Evolutionary conservation across 2,113 vertebrate species (phyloP), one percentile per base, ranked within the genome.

Genomic region (Drymodes brunneopygia): DNA sequence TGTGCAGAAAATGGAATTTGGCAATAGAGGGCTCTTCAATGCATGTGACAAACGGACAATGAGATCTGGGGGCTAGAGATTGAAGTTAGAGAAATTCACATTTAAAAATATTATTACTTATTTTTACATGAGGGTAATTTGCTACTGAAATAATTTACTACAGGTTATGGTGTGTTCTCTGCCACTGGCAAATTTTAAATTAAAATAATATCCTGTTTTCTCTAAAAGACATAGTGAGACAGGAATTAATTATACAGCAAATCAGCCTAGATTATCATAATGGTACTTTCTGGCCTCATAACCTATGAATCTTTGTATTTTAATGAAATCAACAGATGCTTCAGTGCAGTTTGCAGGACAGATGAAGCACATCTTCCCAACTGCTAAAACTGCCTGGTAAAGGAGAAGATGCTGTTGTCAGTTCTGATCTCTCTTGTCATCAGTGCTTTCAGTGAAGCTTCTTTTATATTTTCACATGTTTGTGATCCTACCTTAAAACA

Each of bases 221-320:
- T 83, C 42, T 77, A 93, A 92, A 91, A 90, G 50, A 94, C 62
- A 84, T 47, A 60, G 75, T 36, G 36, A 92, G 64, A 93, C 58
- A 70, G 50, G 44, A 96, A 94, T 93, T 95, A 97, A 95, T 95
- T 95, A 91, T 47, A 69, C 10, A 93, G 58, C 70, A 94, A 90
- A 96, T 93, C 87, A 93, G 67, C 16, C 67, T 74, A 83, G 79
- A 93, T 95, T 88, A 93, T 88, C 79, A 66, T 90, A 96, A 93
- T 94, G 82, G 58, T n/a, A 79, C 81, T 78, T 95, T 95, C 47
- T 95, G 87, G 74, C 71, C 87, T 95, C 60, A 73, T 74, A 95
- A 92, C 94, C 88, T 66, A 93, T 15, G 71, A 92, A 92, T 92
- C 50, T 90, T 86, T 58, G 24, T 77, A 22, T 77, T 93, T 90